phyloP scores from a whole-genome alignment of 1,140 invertebrate genomes.

The Drosophila nigrodunni region DNA sequence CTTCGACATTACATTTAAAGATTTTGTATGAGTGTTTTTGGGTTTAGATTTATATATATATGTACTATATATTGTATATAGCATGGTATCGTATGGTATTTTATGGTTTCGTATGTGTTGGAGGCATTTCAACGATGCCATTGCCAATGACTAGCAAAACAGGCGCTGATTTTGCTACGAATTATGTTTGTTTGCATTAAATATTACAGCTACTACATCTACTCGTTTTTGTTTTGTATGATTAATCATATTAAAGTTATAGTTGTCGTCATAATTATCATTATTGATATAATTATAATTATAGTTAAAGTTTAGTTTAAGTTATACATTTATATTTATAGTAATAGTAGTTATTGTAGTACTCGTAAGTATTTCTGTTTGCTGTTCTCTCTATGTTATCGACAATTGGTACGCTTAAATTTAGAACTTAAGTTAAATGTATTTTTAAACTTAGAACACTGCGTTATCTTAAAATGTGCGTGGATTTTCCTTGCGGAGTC shows the following conservation, averaged over 20 bases:
- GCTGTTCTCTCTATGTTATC: conserved; percentile 47
- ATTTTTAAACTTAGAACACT: conserved; percentile 59
- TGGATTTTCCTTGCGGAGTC: conserved; percentile 40
- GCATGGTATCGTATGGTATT: conserved; percentile 9
- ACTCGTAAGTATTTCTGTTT: conserved; percentile 59
- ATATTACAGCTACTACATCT: conserved; percentile 66
- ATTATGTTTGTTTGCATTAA: conserved; percentile 46
- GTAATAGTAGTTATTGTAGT: conserved; percentile 68
- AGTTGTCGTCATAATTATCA: conserved; percentile 34
- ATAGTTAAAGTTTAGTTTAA: conserved; percentile 2
- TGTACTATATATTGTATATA: not conserved
- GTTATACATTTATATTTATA: conserved; percentile 36
- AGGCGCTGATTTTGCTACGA: conserved; percentile 67
- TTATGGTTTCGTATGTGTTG: conserved; percentile 20
- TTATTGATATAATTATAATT: conserved; percentile 23
- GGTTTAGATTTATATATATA: conserved; percentile 10
- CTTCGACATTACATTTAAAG: conserved; percentile 58
- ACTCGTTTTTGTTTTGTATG: conserved; percentile 41
- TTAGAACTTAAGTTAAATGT: conserved; percentile 56
- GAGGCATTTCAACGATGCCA: not conserved
- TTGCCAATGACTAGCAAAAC: conserved; percentile 71
- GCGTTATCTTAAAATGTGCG: conserved; percentile 51
- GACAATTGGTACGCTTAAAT: conserved; percentile 69
- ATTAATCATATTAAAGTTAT: conserved; percentile 53
- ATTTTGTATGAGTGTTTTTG: conserved; percentile 39